Evolutionary conservation across 2,113 vertebrate genomes (phyloP), one percentile per base, ranked within the genome.

Genomic region (Diadophis punctatus): DNA sequence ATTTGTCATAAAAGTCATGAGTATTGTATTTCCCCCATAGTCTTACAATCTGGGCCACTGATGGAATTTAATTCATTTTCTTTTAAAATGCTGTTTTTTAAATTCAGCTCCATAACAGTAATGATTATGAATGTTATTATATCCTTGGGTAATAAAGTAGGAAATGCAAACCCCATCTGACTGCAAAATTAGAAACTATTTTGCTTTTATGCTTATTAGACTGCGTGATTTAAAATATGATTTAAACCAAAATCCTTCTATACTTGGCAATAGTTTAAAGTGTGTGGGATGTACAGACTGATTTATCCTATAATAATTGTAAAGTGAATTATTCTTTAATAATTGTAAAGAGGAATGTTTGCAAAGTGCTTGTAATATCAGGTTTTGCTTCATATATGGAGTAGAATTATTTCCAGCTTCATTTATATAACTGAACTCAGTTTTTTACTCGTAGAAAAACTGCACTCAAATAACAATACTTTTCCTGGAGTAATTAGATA

Each of bases 171-270:
- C 87, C 92, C 85, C 92, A 87, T 34, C 74, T 58, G 39, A 56
- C 55, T 80, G 60, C 56, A 87, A 93, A 93, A 90, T 93, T 93
- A 87, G 89, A 93, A 90, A 51, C 89, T 55, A 23, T 87, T 90
- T 90, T 87, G 58, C 12, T 63, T 87, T 93, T 90, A 87, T 90
- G 92, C 92, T 93, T 90, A 63, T 90, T 90, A 89, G 51, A 53
- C 84, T 87, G 25, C 53, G 85, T 90, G 84, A 90, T 93, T 51
- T 90, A 93, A 52, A 74, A 49, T 58, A 39, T 14, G 55, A 90
- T 68, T 90, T 87, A 90, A 93, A 10, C 46, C 23, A 90, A 93
- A 93, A 87, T n/a, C 85, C 16, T 68, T 48, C 39, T 25, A 87
- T 87, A 39, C 8, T 56, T 51, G 90, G 87, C 87, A 10, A 58